Conservation (phyloP, 2,888 invertebrate genomes). For the Troilus luridus region DNA sequence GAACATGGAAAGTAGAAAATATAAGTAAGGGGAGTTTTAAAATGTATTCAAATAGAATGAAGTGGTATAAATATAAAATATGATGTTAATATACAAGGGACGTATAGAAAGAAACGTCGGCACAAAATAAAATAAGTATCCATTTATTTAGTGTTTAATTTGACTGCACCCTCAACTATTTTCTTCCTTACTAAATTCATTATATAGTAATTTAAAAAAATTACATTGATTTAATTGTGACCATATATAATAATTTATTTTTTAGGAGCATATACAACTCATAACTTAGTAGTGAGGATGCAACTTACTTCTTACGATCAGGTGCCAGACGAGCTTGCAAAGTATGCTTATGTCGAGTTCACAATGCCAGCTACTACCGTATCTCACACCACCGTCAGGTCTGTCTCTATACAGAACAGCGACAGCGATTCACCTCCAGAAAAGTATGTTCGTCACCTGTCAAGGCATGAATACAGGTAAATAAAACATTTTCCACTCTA, state of each 20-base stretch:
- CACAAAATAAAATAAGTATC: too few relatives aligned
- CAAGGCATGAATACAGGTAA: constrained; percentile 94
- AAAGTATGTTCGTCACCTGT: constrained; percentile 97
- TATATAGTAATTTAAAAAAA: too few relatives aligned
- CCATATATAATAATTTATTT: constrained; percentile 59
- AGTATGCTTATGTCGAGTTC: constrained; percentile 93
- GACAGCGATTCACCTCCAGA: constrained; percentile 93
- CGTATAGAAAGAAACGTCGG: too few relatives aligned
- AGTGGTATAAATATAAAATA: too few relatives aligned
- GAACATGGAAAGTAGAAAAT: too few relatives aligned
- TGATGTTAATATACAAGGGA: too few relatives aligned
- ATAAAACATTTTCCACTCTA: too few relatives aligned
- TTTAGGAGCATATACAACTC: constrained; percentile 96
- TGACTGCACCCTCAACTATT: too few relatives aligned
- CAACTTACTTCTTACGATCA: constrained; percentile 97
- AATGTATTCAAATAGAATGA: too few relatives aligned
- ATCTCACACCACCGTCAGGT: constrained; percentile 95
- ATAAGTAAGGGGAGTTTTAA: too few relatives aligned
- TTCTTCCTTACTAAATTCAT: too few relatives aligned
- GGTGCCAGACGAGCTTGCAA: constrained; percentile 93
- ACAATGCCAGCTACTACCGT: constrained; percentile 93
- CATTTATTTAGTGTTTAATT: too few relatives aligned
- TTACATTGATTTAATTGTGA: background rate
- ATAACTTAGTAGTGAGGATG: constrained; percentile 94
- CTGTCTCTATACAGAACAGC: constrained; percentile 89